Percentiles rank a stretch among this genome's conserved stretches.
Conservation (phyloP, 2,888 invertebrate species). For the Penaeus monodon region DNA sequence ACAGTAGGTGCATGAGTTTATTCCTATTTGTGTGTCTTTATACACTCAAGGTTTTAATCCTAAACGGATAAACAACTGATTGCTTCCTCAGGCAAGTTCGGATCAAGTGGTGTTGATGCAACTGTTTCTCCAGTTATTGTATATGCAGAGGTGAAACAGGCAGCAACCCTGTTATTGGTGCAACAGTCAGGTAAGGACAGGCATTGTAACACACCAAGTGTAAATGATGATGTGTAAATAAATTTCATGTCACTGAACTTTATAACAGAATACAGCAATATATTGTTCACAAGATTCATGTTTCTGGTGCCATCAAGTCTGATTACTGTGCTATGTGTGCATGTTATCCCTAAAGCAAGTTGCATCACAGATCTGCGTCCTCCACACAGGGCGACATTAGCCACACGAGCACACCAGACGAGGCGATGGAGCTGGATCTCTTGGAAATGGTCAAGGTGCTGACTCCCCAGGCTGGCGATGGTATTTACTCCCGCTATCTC, state of each 20-base stretch:
- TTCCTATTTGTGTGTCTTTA: neutral
- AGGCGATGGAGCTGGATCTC: neutral
- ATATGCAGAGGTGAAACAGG: slow-evolving; percentile 39
- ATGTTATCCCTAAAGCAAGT: neutral
- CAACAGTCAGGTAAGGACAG: slow-evolving; percentile 29
- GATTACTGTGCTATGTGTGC: neutral
- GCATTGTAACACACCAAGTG: too few species aligned
- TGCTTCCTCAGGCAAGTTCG: slow-evolving; percentile 11
- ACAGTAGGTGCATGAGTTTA: too few species aligned
- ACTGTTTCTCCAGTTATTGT: slow-evolving; percentile 4
- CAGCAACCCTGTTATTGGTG: slow-evolving; percentile 34
- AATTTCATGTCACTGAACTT: too few species aligned
- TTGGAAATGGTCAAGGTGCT: slow-evolving; percentile 28
- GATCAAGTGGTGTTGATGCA: slow-evolving; percentile 19
- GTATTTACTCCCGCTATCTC: slow-evolving; percentile 44
- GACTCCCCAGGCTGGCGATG: slow-evolving; percentile 40
- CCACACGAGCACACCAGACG: neutral
- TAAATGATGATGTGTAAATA: too few species aligned
- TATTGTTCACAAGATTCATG: too few species aligned
- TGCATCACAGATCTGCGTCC: neutral
- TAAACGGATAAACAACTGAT: too few species aligned
- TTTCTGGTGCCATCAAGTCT: too few species aligned
- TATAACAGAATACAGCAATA: too few species aligned
- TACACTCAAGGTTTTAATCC: neutral
- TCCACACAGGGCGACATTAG: slow-evolving; percentile 18